phyloP scores from a whole-genome alignment of 2,888 invertebrate genomes.

The Cerceris ruficornis region DNA sequence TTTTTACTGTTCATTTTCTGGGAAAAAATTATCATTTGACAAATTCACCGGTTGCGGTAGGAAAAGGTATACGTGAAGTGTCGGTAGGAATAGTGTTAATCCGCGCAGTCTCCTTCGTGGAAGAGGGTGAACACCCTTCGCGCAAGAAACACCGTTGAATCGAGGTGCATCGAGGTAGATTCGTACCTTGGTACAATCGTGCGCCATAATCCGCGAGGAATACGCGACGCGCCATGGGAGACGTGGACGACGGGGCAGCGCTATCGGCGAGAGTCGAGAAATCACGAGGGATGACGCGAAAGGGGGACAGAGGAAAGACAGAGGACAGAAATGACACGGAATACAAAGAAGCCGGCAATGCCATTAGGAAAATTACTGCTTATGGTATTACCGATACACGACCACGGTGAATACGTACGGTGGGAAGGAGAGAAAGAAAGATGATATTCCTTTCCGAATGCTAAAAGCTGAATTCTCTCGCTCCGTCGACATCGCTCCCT shows the following conservation, averaged over 20 bases:
- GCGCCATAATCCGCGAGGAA: background rate
- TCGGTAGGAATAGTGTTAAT: too few relatives aligned
- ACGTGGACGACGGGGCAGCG: background rate
- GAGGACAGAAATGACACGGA: slow-evolving; percentile 61
- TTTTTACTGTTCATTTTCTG: too few relatives aligned
- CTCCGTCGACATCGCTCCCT: slow-evolving; percentile 19
- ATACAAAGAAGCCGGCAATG: slow-evolving; percentile 72
- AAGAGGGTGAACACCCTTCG: background rate
- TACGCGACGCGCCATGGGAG: background rate
- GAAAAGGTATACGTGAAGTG: too few relatives aligned
- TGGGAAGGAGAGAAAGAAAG: too few relatives aligned
- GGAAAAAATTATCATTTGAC: too few relatives aligned
- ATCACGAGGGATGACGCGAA: slow-evolving; percentile 14
- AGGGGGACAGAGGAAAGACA: slow-evolving; percentile 15
- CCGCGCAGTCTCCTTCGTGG: background rate
- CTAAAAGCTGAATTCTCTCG: background rate
- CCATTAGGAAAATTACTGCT: slow-evolving; percentile 79
- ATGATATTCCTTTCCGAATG: too few relatives aligned
- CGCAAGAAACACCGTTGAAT: background rate
- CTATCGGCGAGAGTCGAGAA: slow-evolving; percentile 27
- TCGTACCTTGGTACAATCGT: background rate
- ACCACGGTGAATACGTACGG: slow-evolving; percentile 22
- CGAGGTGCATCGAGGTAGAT: background rate
- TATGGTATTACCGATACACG: slow-evolving; percentile 76
- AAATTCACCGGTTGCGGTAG: too few relatives aligned